These are phyloP conservation scores for Campodea augens DNA, from an alignment of 1,140 invertebrate genomes.

Conservation along the genomic window DNA sequence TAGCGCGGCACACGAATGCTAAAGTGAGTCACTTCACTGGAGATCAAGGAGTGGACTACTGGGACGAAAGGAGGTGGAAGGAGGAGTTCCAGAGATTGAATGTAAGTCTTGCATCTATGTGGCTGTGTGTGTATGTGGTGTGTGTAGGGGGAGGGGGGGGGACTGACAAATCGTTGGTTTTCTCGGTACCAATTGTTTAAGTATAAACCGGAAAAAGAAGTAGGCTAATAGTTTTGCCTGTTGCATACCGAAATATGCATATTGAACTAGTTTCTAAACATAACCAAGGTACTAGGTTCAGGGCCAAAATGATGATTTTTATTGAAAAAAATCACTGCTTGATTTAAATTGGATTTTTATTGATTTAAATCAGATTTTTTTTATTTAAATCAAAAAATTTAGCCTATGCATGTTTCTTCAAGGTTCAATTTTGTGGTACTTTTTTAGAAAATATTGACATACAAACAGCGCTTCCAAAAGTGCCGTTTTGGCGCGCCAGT, in stretches of 20 bases:
- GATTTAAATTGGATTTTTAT: too few species aligned
- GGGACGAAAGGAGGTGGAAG: constrained; percentile 42
- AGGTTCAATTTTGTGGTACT: too few species aligned
- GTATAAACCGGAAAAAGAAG: neutral
- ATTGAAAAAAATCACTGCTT: too few species aligned
- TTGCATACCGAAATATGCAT: neutral
- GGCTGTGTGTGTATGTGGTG: neutral
- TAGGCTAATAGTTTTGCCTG: neutral
- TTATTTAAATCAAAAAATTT: neutral
- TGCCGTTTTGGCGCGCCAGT: too few species aligned
- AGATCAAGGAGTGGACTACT: constrained; percentile 40
- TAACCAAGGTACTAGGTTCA: neutral
- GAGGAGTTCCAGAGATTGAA: constrained; percentile 37
- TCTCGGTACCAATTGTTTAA: neutral
- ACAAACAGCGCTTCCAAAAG: too few species aligned
- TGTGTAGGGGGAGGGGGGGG: neutral
- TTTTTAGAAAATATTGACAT: too few species aligned
- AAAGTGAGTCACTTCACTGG: constrained; percentile 31
- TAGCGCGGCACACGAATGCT: constrained; percentile 39
- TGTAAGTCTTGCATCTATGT: constrained; percentile 22
- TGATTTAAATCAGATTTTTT: too few species aligned
- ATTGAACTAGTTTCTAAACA: neutral
- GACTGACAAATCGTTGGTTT: neutral
- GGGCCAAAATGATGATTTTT: too few species aligned
- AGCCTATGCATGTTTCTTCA: too few species aligned